These are phyloP conservation scores for Bombylius major DNA, from an alignment of 2,888 invertebrate species.

Conservation along the genomic window DNA sequence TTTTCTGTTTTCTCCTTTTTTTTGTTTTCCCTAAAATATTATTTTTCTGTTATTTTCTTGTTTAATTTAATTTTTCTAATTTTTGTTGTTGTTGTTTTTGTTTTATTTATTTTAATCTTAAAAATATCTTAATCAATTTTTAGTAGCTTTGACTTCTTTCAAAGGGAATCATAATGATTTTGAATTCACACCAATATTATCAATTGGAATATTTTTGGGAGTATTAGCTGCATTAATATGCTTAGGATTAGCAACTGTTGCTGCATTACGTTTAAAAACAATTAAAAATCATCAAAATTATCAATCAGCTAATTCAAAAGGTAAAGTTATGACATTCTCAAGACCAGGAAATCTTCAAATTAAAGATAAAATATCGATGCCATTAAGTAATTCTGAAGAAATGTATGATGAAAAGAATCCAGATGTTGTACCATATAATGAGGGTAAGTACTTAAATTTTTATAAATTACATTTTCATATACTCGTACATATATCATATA, in stretches of 20 bases:
- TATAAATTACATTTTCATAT: background rate
- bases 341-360: constrained; percentile 48
- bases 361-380: constrained; percentile 55
- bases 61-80: background rate
- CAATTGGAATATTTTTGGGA: constrained; percentile 38
- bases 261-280: constrained; percentile 34
- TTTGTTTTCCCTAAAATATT: background rate
- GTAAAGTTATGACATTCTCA: constrained; percentile 33
- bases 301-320: constrained; percentile 31
- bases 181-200: constrained; percentile 42
- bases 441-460: constrained; percentile 49
- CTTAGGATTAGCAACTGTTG: constrained; percentile 36
- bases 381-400: constrained; percentile 52
- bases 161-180: constrained; percentile 40
- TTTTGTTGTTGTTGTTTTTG: background rate
- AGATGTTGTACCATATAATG: constrained; percentile 75
- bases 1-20: background rate
- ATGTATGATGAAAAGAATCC: constrained; percentile 81
- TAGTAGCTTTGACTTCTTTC: constrained; percentile 33
- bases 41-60: background rate
- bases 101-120: background rate
- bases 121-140: background rate
- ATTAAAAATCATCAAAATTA: constrained; percentile 35
- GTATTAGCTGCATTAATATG: constrained; percentile 36
- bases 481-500: background rate